Base-by-base conservation (phyloP, 2,888 invertebrate species). In the Dicranocentrus wangi region DNA sequence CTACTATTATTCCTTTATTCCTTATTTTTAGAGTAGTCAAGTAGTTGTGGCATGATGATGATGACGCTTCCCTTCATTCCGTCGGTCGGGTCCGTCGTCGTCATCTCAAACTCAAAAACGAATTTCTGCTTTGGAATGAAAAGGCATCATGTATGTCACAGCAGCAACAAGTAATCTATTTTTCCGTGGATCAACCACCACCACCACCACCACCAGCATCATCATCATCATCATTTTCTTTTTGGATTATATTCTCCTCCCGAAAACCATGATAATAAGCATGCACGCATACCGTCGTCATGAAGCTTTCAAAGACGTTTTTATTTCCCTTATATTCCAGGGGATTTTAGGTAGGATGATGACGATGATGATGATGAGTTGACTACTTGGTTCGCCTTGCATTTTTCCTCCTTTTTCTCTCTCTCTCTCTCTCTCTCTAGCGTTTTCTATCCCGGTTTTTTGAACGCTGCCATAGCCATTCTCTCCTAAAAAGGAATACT, bases 401-500 rank as follows among this genome's bases (percentile, higher is more conserved):
- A 23, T 23, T 51, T n/a, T 23, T 55, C 25, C 21, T 25, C 55
- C 13, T 71, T 32, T 72, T 51, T 71, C 71, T 58, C 58, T 21
- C 51, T 61, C 63, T 71, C 43, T 72, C 61, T 71, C 71, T 58
- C 58, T 21, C 51, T 61, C 63, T 63, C 5, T 21, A 8, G 13
- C 25, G 13, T 43, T 55, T 72, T 65, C 63, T 53, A 73, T 51
- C 73, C 73, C 65, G 73, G 73, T 63, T 73, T 73, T 73, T 71
- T 28, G 28, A 61, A 72, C 47, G 72, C 61, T 21, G 72, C 43
- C 47, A 47, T 15, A 15, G 3, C 32, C 32, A 47, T 47, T 3
- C 47, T 63, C 65, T 73, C 73, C 73, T 65, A 73, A 73, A 73
- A 73, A 73, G 73, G 73, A 73, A 72, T 61, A 25, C 60, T 58